phyloP scores from a whole-genome alignment of 2,888 invertebrate genomes.

The Plusia festucae region DNA sequence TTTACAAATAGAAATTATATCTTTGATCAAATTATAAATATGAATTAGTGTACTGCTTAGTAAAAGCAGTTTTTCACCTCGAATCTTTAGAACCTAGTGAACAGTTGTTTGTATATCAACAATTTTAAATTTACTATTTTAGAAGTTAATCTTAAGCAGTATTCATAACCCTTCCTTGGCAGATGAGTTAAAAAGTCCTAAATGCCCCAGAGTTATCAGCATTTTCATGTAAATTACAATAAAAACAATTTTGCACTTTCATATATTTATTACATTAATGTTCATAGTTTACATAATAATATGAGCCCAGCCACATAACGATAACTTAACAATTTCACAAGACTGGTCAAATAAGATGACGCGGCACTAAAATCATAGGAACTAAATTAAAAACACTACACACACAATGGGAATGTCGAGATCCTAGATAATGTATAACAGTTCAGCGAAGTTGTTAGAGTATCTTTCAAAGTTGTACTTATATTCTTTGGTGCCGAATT shows the following conservation, averaged over 20 bases:
- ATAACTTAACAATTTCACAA: constrained; percentile 58
- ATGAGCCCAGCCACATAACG: constrained; percentile 62
- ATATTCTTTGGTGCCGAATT: constrained; percentile 84
- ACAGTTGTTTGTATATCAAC: no score
- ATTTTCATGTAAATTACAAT: constrained; percentile 7
- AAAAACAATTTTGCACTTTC: constrained; percentile 39
- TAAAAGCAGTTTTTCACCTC: no score
- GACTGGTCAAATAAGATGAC: constrained; percentile 65
- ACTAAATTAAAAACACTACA: constrained; percentile 70
- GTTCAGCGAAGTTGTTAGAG: constrained; percentile 50
- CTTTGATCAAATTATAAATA: no score
- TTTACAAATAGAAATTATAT: no score
- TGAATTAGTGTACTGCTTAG: no score
- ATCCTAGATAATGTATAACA: constrained; percentile 72
- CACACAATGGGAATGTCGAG: constrained; percentile 84
- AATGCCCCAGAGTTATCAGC: background rate
- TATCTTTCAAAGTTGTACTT: constrained; percentile 69
- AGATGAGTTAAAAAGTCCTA: no score
- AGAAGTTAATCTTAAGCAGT: no score
- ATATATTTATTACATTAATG: constrained; percentile 56
- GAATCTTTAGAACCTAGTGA: no score
- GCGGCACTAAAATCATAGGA: constrained; percentile 64
- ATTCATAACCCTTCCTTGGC: no score
- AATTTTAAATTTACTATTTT: no score
- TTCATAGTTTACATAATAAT: constrained; percentile 57